These are phyloP conservation scores for Pedetes capensis DNA, from an alignment of 2,113 vertebrate species.

Conservation along the genomic window DNA sequence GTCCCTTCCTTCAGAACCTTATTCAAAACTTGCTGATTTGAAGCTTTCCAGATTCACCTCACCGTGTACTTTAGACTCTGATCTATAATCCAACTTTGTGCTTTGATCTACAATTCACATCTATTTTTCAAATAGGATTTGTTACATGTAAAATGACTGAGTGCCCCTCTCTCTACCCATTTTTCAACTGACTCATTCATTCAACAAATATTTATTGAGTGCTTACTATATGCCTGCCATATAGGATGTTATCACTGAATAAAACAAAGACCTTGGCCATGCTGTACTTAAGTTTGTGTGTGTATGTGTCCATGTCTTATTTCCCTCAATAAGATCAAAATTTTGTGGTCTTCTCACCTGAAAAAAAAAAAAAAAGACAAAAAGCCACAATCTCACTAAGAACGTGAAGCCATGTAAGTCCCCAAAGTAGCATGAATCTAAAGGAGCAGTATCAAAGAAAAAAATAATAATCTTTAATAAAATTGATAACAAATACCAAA, in stretches of 20 bases:
- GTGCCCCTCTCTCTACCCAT: not conserved
- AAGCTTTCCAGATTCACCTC: not conserved
- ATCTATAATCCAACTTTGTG: not conserved
- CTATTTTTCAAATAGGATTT: not conserved
- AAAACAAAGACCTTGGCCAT: not conserved
- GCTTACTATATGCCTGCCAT: not conserved
- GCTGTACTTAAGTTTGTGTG: accelerated
- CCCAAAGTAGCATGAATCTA: not conserved
- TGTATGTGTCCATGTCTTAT: not conserved
- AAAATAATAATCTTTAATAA: constrained; percentile 1
- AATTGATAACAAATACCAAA: not conserved
- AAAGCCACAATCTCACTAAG: not conserved
- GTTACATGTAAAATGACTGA: not conserved
- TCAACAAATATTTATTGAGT: not conserved
- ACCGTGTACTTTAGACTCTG: not conserved
- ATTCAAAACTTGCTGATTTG: not conserved
- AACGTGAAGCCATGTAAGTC: not conserved
- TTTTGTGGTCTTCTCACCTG: not conserved
- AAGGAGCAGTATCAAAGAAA: not conserved
- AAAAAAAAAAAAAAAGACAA: not conserved
- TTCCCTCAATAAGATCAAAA: not conserved
- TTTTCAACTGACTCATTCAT: not conserved
- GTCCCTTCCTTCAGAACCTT: not conserved
- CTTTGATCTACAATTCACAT: not conserved
- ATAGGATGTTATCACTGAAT: not conserved